Evolutionary conservation across 2,888 invertebrate genomes (phyloP).

Genomic region (Neoitamus cyanurus): DNA sequence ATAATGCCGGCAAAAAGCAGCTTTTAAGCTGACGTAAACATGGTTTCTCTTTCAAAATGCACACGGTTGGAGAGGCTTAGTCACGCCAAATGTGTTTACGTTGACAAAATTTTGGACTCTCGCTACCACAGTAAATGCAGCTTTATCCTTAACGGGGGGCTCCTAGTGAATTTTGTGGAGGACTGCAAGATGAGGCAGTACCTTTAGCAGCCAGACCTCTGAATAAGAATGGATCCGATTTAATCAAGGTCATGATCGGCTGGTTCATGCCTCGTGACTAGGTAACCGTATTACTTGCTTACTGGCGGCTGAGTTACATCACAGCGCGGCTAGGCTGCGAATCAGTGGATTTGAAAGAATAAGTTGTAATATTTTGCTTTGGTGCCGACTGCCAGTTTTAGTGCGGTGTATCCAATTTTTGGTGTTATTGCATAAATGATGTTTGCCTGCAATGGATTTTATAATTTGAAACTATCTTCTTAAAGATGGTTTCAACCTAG

Average conservation of each 20-base stretch:
- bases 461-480: neutral
- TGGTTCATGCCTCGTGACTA: neutral
- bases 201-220: neutral
- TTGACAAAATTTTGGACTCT: conserved; percentile 31
- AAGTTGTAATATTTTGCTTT: neutral
- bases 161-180: neutral
- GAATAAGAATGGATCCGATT: neutral
- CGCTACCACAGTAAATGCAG: neutral
- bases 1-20: neutral
- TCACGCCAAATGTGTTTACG: conserved; percentile 33
- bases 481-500: neutral
- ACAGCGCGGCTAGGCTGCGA: neutral
- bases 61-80: neutral
- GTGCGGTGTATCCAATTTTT: neutral
- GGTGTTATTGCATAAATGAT: neutral
- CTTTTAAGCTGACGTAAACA: too few relatives aligned
- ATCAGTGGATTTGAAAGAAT: neutral
- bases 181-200: neutral
- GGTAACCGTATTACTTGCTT: neutral
- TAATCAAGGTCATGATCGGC: neutral
- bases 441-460: neutral
- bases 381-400: neutral
- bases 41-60: conserved; percentile 12
- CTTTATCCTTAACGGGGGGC: neutral
- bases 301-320: neutral